These are phyloP conservation scores for Tineola bisselliella DNA, from an alignment of 2,888 invertebrate genomes.

Conservation along the genomic window DNA sequence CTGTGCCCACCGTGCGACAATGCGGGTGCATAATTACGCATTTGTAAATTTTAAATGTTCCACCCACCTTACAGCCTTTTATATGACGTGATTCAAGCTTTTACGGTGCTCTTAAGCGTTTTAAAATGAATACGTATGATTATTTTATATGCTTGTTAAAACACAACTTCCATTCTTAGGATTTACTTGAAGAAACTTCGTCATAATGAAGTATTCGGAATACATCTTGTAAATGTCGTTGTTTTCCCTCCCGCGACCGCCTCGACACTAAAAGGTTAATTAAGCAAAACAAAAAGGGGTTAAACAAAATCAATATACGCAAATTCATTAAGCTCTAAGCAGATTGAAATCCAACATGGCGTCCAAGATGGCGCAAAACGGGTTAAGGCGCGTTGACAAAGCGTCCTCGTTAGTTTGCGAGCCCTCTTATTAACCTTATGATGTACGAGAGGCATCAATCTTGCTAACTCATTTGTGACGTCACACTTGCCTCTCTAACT, in stretches of 20 bases:
- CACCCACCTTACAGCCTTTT: constrained; percentile 60
- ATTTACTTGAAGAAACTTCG: not conserved
- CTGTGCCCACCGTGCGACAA: constrained; percentile 50
- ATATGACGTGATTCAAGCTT: constrained; percentile 63
- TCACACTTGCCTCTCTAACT: not conserved
- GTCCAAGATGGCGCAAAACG: constrained; percentile 54
- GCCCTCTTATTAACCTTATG: constrained; percentile 70
- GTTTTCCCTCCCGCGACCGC: constrained; percentile 21
- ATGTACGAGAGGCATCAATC: constrained; percentile 61
- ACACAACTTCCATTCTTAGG: not conserved
- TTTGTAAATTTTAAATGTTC: constrained; percentile 68
- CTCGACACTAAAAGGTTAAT: constrained; percentile 62
- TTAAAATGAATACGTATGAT: constrained; percentile 37
- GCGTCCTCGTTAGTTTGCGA: constrained; percentile 64
- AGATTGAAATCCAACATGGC: constrained; percentile 67
- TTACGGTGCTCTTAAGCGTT: constrained; percentile 47
- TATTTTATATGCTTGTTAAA: not conserved
- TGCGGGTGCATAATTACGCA: constrained; percentile 69
- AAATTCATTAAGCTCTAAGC: constrained; percentile 67
- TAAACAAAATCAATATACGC: constrained; percentile 67
- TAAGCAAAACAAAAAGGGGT: constrained; percentile 68
- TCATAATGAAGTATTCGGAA: not conserved
- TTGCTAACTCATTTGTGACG: constrained; percentile 25
- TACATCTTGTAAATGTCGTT: not conserved
- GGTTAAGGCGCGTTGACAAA: constrained; percentile 63